Evolutionary conservation across 2,888 invertebrate species (phyloP), one percentile per base, ranked within the genome.

Genomic region (Pheosia gnoma): DNA sequence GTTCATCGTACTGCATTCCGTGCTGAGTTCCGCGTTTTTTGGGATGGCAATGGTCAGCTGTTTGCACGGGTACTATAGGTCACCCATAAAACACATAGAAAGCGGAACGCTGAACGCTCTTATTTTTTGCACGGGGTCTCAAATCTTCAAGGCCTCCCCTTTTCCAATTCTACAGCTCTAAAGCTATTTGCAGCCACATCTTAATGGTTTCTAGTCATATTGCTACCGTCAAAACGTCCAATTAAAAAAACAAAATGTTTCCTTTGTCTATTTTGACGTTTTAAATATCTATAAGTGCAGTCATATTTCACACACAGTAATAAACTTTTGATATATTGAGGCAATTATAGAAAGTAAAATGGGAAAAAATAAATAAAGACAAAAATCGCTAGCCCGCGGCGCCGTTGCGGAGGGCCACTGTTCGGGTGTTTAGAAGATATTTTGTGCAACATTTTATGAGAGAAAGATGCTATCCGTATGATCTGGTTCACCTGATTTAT

Each of bases 401-500:
- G 58, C 74, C 82, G 68, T 74, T 77, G 85, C 63, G 86, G 89
- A 87, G 88, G 91, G 91, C 93, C 93, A 93, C 92, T 88, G 90
- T 91, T 88, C 83, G 82, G 82, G 83, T 82, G 84, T 87, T 89
- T 84, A 83, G 79, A 80, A 80, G 75, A 77, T 84, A 85, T 79
- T 79, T 82, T 81, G 75, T 80, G 71, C 71, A 71, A 70, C 65
- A 70, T 79, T 78, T 85, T 84, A 83, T 80, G 80, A 84, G 72
- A 80, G 78, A 85, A 82, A 81, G 79, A 77, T 79, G 76, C 75
- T 89, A 91, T 90, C 90, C 81, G 64, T 74, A 74, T 79, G 81
- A 90, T 90, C 90, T 88, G 77, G 69, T 84, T 81, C 75, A 59
- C 63, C 63, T 93, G 92, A 93, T 93, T 93, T 93, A 93, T 87